Conservation (phyloP, 2,888 invertebrate species). For the Ophraella communa region DNA sequence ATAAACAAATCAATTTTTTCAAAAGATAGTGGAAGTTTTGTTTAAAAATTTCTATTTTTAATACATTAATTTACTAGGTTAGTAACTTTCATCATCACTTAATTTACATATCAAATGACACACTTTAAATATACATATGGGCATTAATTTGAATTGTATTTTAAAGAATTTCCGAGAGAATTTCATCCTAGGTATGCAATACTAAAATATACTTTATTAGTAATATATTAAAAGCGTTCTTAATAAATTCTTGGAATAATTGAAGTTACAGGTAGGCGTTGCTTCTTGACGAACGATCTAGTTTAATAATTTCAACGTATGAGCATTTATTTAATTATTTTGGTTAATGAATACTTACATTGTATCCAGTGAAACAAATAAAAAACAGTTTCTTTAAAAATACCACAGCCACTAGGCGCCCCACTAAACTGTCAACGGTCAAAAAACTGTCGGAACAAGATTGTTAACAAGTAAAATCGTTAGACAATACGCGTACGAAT, state of each 20-base stretch:
- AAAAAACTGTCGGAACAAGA: constrained; percentile 12
- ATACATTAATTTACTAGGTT: neutral
- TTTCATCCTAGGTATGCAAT: neutral
- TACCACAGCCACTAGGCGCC: constrained; percentile 13
- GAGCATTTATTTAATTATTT: neutral
- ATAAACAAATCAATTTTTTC: too few relatives aligned
- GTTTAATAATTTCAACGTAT: neutral
- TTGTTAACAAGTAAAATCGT: constrained; percentile 7
- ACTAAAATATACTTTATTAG: neutral
- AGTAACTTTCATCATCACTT: neutral
- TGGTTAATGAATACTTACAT: constrained; percentile 11
- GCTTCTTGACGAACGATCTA: neutral
- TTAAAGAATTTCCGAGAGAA: too few relatives aligned
- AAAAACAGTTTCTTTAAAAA: neutral
- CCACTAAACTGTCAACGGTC: constrained; percentile 28
- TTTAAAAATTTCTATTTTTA: too few relatives aligned
- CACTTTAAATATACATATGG: neutral
- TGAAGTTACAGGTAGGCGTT: neutral
- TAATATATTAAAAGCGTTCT: neutral
- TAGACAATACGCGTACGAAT: constrained; percentile 9
- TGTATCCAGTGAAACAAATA: neutral
- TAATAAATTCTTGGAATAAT: neutral
- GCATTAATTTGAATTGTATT: neutral
- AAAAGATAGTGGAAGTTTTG: too few relatives aligned
- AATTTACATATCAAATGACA: neutral